Evolutionary conservation across 2,113 vertebrate species (phyloP).

Genomic region (Gymnarchus niloticus): DNA sequence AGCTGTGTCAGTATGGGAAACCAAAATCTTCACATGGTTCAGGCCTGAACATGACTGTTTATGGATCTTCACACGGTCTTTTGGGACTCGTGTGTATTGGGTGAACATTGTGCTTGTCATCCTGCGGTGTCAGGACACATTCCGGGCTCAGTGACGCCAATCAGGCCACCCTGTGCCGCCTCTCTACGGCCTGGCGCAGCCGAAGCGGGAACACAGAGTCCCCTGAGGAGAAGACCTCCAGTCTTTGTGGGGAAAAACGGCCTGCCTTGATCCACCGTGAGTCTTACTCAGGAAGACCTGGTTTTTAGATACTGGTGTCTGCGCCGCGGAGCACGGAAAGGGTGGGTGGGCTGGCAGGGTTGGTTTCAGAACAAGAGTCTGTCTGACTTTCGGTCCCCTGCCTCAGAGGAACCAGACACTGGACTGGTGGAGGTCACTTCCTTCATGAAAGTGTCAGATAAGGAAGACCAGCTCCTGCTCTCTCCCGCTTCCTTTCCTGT

Average conservation of each 20-base stretch:
- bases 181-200: background rate
- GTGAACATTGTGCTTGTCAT: background rate
- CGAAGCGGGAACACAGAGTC: background rate
- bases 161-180: background rate
- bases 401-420: background rate
- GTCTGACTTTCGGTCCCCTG: background rate
- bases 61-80: too few relatives aligned
- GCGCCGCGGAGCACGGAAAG: background rate
- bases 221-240: background rate
- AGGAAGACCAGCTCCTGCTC: constrained; percentile 5
- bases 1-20: too few relatives aligned
- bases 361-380: background rate
- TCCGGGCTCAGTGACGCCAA: background rate
- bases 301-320: background rate
- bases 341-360: too few relatives aligned
- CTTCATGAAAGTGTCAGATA: constrained; percentile 18
- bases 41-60: too few relatives aligned
- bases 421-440: background rate
- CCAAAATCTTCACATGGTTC: too few relatives aligned
- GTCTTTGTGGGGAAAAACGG: background rate
- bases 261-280: background rate
- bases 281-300: background rate
- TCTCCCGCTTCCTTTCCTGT: constrained; percentile 34
- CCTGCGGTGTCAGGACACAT: background rate
- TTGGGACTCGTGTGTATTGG: too few relatives aligned